A percentile compares a stretch with the other conserved stretches of the same genome.
phyloP scores from a whole-genome alignment of 64 coral and sea anemone genomes.

The Porites australiensis region DNA sequence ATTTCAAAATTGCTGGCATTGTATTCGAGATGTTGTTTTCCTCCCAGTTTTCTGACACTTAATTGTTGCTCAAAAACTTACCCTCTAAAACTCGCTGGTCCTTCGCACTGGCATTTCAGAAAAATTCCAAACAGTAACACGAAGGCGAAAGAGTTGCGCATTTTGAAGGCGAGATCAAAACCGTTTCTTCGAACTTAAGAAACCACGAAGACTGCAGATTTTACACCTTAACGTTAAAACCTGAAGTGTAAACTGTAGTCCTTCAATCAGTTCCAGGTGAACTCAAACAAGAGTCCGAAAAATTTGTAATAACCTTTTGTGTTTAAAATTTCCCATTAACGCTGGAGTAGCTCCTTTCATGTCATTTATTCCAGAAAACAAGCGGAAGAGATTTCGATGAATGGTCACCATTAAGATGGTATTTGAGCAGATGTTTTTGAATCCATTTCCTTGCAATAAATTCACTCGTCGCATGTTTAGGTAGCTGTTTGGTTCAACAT shows the following conservation, averaged over 20 bases:
- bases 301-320: neutral
- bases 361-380: neutral
- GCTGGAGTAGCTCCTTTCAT: neutral
- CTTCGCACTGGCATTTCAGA: slow-evolving; percentile 1
- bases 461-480: neutral
- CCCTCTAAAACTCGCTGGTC: slow-evolving; percentile 6
- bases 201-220: neutral
- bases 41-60: too few relatives aligned
- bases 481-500: neutral
- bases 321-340: neutral
- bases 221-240: neutral
- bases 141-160: neutral
- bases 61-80: neutral
- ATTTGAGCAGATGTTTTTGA: neutral
- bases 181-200: neutral
- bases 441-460: neutral
- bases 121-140: neutral
- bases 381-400: neutral
- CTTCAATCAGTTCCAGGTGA: neutral
- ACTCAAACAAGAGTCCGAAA: neutral
- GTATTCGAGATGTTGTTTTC: too few relatives aligned
- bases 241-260: neutral
- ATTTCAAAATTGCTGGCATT: too few relatives aligned
- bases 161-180: neutral
- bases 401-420: neutral